A percentile compares a stretch with the other conserved stretches of the same genome.
These are phyloP conservation scores for Chloroceryle inda DNA, from an alignment of 2,797 vertebrate species.

Conservation along the genomic window DNA sequence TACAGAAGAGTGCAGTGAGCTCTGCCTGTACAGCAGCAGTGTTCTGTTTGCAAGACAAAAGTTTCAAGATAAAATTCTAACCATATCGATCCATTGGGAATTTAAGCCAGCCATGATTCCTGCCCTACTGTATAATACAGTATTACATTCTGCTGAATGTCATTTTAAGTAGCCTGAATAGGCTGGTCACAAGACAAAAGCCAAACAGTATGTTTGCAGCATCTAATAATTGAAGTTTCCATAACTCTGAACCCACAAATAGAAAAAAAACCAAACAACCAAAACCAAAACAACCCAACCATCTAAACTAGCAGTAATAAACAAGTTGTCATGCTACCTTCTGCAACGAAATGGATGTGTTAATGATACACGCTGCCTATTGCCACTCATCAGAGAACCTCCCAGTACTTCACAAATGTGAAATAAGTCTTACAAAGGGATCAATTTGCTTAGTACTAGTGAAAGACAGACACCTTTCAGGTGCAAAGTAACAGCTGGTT, in stretches of 20 bases:
- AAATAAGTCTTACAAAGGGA: slow-evolving; percentile 1
- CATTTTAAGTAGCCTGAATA: not conserved
- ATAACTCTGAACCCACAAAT: not conserved
- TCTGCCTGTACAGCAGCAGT: not conserved
- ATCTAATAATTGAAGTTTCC: not conserved
- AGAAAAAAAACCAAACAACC: not conserved
- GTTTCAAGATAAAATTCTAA: not conserved
- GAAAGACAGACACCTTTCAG: slow-evolving; percentile 18
- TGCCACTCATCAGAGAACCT: not conserved
- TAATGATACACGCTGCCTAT: not conserved
- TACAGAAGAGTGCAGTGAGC: not conserved
- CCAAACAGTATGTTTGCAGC: not conserved
- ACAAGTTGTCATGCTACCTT: not conserved
- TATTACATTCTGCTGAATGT: not conserved
- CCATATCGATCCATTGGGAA: not conserved
- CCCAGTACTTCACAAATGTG: slow-evolving; percentile 6
- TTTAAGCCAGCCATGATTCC: not conserved
- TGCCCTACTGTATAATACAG: not conserved
- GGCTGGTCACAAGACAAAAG: not conserved
- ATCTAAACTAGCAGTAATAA: not conserved
- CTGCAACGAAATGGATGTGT: not conserved
- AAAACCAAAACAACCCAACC: not conserved
- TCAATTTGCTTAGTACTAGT: not conserved
- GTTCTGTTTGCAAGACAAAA: not conserved
- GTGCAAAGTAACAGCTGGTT: slow-evolving; percentile 53